Evolutionary conservation across 1,140 invertebrate species (phyloP), one percentile per base, ranked within the genome.

Genomic region (Melitaea cinxia): DNA sequence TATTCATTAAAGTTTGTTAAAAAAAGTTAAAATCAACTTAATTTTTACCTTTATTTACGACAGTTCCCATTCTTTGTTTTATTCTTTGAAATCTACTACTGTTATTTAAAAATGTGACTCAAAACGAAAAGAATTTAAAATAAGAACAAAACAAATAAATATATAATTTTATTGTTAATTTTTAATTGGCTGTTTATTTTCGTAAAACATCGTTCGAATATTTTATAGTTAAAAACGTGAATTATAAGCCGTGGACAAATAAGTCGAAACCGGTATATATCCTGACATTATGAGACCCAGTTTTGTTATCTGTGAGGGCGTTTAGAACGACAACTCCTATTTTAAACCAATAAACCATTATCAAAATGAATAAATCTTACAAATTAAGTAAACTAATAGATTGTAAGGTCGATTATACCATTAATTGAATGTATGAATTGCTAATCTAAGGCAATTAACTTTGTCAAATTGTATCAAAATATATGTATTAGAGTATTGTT

Each of bases 301-400:
- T 62, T 33, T 42, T 5, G 12, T 62, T 54, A 45, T 42, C 17
- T 21, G 19, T 49, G 59, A 54, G 50, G 50, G 37, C 50, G 35
- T 33, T 14, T 35, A 26, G 59, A 62, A 62, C 6, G 35, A 14
- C 33, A 37, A 54, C 54, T 7, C 24, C 15, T 53, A 21, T 1
- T 45, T 45, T 15, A 39, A 39, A 39, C 15, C 17, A 42, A 42
- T 19, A 14, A 7, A 17, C 5, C 37, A 7, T 42, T 42, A 42
- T 42, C 37, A 19, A 42, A 7, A 42, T 42, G 37, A 17, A 42
- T 42, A 42, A 42, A 42, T 42, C 4, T 17, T 42, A 17, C 15
- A 17, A 17, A 42, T 17, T 42, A 42, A 42, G 37, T 42, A 42
- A 39, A 42, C 4, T 42, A 42, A n/a, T 4, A 17, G 37, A 42